Evolutionary conservation across 2,888 invertebrate genomes (phyloP), one percentile per base, ranked within the genome.

Genomic region (Mesochorus sp.): DNA sequence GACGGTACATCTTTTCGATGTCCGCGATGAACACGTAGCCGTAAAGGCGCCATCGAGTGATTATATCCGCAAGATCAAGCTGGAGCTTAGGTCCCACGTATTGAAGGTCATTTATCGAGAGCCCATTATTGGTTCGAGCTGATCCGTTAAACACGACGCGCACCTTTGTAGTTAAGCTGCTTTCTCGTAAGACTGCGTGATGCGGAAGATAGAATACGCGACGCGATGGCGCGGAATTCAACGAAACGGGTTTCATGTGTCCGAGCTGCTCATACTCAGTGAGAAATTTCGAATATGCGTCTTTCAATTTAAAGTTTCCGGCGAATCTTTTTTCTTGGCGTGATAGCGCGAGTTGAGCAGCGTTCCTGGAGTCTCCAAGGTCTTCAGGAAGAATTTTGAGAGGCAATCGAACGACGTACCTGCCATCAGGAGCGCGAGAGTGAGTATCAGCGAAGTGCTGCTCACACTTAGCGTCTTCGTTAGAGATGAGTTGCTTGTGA

Each of bases 131-230:
- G 3, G 86, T 72, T 26, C 71, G 81, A 1, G 80, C 79, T 0
- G 87, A 87, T 0, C 84, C 47, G 24, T 70, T 49, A 31, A 70
- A 70, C 0, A 70, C 70, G 6, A 70, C 49, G 1, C 47, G 49
- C 17, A 47, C n/a, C n/a, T 31, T 28, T 6, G 70, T 57, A 5
- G 70, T 70, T 1, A 34, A 14, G 10, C 70, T 70, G 12, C 39
- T 42, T 37, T 84, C 66, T 12, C 86, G 87, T 0, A 88, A 37
- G 0, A 91, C 88, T 0, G 85, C 84, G 64, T 90, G 90, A 81
- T 80, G 77, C 6, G 79, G 79, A 0, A 80, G 42, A 24, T 72
- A 80, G 10, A 68, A 74, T 0, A 10, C 19, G 39, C 17, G 53
- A 28, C 42, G 26, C 1, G 47, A 37, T 19, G 26, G 19, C 8